Evolutionary conservation across 2,113 vertebrate species (phyloP).

Genomic region (Nipponia nippon): DNA sequence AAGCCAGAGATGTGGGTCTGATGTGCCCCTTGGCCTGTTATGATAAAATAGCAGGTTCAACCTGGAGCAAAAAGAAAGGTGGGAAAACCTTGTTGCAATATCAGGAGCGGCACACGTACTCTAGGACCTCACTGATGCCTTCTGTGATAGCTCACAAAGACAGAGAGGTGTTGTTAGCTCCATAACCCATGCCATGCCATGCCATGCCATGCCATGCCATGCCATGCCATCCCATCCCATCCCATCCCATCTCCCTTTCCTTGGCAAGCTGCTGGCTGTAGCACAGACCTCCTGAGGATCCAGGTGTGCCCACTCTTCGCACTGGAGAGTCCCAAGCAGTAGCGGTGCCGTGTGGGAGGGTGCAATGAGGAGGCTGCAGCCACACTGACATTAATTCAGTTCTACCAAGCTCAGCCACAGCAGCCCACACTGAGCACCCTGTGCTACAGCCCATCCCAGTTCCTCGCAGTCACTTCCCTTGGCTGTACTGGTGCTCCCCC

Average conservation of each 20-base stretch:
- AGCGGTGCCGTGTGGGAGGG: background rate
- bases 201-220: no score
- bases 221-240: background rate
- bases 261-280: background rate
- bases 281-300: background rate
- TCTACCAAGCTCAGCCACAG: background rate
- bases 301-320: background rate
- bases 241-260: background rate
- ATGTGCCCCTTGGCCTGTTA: background rate
- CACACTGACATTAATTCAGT: background rate
- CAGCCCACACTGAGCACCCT: background rate
- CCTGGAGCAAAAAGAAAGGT: background rate
- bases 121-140: accelerated
- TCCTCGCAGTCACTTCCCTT: background rate
- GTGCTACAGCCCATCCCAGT: background rate
- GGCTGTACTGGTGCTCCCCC: background rate
- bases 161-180: background rate
- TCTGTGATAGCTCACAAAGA: background rate
- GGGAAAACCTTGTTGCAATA: background rate
- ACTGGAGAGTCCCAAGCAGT: background rate
- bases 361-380: background rate
- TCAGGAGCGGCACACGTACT: background rate
- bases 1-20: background rate
- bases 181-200: background rate
- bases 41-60: background rate